Evolutionary conservation across 2,888 invertebrate genomes (phyloP).

Genomic region (Drosophila rubida): DNA sequence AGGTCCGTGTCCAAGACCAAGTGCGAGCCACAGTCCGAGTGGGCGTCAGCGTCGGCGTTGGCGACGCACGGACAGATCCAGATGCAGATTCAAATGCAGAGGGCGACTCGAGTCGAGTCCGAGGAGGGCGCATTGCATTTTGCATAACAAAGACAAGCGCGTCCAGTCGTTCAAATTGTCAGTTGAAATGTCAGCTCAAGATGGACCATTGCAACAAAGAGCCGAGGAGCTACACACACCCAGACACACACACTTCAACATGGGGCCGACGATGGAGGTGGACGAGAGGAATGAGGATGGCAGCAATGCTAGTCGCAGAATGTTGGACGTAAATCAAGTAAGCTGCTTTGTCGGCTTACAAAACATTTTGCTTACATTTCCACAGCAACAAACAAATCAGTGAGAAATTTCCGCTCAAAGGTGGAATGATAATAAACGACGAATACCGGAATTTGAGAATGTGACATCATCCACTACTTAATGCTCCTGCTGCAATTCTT

Average conservation of each 20-base stretch:
- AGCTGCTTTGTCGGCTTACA: conserved; percentile 78
- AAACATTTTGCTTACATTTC: conserved; percentile 63
- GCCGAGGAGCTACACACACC: conserved; percentile 6
- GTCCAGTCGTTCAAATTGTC: conserved; percentile 74
- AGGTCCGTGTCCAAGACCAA: conserved; percentile 31
- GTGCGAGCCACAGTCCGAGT: neutral
- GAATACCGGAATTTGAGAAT: conserved; percentile 18
- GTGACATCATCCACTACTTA: conserved; percentile 5
- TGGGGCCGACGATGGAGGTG: neutral
- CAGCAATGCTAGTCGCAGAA: neutral
- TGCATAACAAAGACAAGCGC: conserved; percentile 74
- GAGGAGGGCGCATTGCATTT: conserved; percentile 41
- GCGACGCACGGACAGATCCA: conserved; percentile 14
- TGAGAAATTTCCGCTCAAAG: conserved; percentile 55
- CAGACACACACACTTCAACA: neutral
- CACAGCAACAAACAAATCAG: conserved; percentile 63
- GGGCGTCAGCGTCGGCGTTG: neutral
- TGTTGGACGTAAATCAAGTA: conserved; percentile 53
- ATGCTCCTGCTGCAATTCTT: neutral
- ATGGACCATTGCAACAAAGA: conserved; percentile 43
- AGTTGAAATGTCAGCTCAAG: conserved; percentile 79
- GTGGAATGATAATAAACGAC: conserved; percentile 35
- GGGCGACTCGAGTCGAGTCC: neutral
- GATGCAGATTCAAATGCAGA: conserved; percentile 33
- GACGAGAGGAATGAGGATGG: neutral